phyloP scores from a whole-genome alignment of 2,888 invertebrate species.

The Nowickia ferox region DNA sequence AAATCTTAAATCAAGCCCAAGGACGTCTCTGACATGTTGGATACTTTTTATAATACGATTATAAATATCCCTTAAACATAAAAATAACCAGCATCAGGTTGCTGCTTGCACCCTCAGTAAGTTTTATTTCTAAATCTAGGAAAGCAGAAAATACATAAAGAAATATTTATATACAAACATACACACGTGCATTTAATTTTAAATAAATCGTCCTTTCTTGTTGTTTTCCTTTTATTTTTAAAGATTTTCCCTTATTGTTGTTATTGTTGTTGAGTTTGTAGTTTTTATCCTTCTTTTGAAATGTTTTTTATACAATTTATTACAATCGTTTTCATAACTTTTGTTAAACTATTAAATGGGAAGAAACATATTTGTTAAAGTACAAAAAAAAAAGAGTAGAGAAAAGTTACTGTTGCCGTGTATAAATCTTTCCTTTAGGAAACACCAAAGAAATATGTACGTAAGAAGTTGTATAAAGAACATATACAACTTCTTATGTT shows the following conservation, averaged over 20 bases:
- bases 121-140: background rate
- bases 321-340: constrained; percentile 41
- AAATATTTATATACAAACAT: background rate
- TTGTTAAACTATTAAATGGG: constrained; percentile 42
- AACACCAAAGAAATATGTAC: background rate
- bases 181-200: background rate
- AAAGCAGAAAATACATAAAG: background rate
- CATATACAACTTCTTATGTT: background rate
- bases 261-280: constrained; percentile 22
- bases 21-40: constrained; percentile 25
- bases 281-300: constrained; percentile 25
- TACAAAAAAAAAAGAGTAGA: constrained; percentile 35
- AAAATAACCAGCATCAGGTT: constrained; percentile 57
- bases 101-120: constrained; percentile 15
- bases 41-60: constrained; percentile 19
- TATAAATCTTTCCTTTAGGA: constrained; percentile 59
- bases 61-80: constrained; percentile 36
- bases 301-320: constrained; percentile 37
- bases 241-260: background rate
- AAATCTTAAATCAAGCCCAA: constrained; percentile 21
- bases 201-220: constrained; percentile 30
- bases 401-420: background rate
- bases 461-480: background rate
- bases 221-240: background rate
- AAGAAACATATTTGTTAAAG: constrained; percentile 47